These are phyloP conservation scores for Magallana nippona DNA, from an alignment of 2,888 invertebrate species.

Conservation along the genomic window DNA sequence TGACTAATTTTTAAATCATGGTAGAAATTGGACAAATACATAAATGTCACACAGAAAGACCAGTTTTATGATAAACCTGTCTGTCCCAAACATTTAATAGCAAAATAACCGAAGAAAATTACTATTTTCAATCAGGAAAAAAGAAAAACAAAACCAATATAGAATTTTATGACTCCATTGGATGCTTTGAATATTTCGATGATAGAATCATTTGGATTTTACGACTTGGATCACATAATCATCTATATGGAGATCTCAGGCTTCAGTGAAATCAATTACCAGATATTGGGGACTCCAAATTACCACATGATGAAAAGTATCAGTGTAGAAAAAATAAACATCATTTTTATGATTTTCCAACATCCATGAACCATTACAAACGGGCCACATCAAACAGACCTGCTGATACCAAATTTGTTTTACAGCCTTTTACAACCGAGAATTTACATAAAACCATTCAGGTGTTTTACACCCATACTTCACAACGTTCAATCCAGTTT, in stretches of 20 bases:
- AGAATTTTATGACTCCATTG: slow-evolving; percentile 11
- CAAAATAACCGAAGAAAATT: slow-evolving; percentile 1
- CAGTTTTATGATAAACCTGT: neutral
- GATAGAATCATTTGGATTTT: slow-evolving; percentile 30
- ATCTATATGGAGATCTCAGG: slow-evolving; percentile 14
- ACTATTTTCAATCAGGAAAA: neutral
- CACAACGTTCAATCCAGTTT: neutral
- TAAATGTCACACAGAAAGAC: neutral
- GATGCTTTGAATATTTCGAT: neutral
- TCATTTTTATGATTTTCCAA: slow-evolving; percentile 23
- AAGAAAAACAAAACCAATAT: neutral
- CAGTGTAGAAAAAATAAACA: slow-evolving; percentile 9
- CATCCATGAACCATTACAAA: slow-evolving; percentile 22
- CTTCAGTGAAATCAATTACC: slow-evolving; percentile 27
- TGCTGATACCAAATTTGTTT: slow-evolving; percentile 19
- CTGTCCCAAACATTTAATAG: neutral
- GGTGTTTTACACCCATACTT: slow-evolving; percentile 7
- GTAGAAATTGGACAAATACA: neutral
- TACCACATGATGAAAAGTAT: slow-evolving; percentile 14
- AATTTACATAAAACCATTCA: slow-evolving; percentile 33
- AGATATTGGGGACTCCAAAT: neutral
- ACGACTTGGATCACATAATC: slow-evolving; percentile 15
- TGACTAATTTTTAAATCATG: neutral
- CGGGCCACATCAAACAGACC: slow-evolving; percentile 14
- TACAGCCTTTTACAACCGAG: slow-evolving; percentile 5